Percentiles rank a stretch among this genome's conserved stretches.
phyloP scores from a whole-genome alignment of 1,140 invertebrate species.

The Mizuhopecten yessoensis region DNA sequence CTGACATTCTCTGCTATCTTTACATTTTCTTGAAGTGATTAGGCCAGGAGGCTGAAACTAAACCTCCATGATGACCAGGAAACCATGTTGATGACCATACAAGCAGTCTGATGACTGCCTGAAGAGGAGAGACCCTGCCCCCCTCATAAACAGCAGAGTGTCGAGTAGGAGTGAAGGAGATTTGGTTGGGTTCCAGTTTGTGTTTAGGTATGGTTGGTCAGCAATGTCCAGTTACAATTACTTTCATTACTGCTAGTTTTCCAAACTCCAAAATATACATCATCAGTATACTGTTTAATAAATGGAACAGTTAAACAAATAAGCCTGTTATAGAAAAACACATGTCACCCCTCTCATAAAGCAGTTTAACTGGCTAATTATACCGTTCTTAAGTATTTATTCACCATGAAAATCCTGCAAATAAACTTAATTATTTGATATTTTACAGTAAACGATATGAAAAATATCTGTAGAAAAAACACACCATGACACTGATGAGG shows the following conservation, averaged over 20 bases:
- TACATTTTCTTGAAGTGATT: constrained; percentile 1
- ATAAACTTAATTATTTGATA: constrained; percentile 40
- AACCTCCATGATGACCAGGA: constrained; percentile 5
- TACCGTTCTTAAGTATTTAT: not conserved
- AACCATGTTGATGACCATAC: constrained; percentile 33
- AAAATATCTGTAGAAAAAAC: constrained; percentile 33
- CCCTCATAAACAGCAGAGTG: not conserved
- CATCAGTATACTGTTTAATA: not conserved
- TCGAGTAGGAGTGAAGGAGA: too few relatives aligned
- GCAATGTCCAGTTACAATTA: not conserved
- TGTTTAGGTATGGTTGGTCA: not conserved
- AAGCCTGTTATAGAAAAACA: not conserved
- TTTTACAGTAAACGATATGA: not conserved
- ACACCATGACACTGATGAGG: not conserved
- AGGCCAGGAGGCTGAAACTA: not conserved
- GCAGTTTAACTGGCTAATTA: not conserved
- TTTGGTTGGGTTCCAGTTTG: not conserved
- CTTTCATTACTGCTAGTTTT: not conserved
- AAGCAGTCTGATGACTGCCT: not conserved
- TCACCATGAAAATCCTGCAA: not conserved
- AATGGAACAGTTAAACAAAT: not conserved
- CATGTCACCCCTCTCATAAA: not conserved
- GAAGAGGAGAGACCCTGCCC: not conserved
- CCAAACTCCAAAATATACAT: not conserved
- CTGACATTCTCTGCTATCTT: not conserved